Evolutionary conservation across 2,888 invertebrate species (phyloP).

Genomic region (Eupithecia centaureata): DNA sequence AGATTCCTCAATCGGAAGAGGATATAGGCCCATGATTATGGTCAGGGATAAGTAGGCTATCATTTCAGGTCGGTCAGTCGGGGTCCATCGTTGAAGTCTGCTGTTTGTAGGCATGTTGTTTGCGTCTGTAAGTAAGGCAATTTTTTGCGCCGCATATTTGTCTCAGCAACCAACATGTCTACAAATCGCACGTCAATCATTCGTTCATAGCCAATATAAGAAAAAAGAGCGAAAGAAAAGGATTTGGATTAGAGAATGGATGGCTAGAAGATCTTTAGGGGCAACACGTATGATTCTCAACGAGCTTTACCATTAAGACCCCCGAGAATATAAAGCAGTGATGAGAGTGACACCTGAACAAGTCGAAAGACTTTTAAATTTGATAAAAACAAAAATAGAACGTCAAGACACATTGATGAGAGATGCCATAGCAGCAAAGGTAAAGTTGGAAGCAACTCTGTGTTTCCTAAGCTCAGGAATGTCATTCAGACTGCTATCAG

Average conservation of each 20-base stretch:
- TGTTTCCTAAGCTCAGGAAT: too few species aligned
- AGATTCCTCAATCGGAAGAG: constrained; percentile 39
- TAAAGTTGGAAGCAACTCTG: too few species aligned
- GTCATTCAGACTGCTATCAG: constrained; percentile 33
- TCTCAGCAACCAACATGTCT: constrained; percentile 27
- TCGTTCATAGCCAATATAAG: constrained; percentile 22
- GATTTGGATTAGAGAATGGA: constrained; percentile 4
- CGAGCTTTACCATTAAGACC: constrained; percentile 15
- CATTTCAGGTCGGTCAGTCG: constrained; percentile 17
- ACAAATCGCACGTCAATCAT: constrained; percentile 39
- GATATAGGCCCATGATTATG: constrained; percentile 43
- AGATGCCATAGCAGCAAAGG: constrained; percentile 43
- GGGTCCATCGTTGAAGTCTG: constrained; percentile 8
- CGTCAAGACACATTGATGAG: constrained; percentile 43
- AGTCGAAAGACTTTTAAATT: too few species aligned
- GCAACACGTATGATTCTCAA: constrained; percentile 21
- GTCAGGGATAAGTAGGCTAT: constrained; percentile 38
- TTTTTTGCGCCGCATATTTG: constrained; percentile 17
- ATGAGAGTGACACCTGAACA: constrained; percentile 37
- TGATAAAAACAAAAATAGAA: constrained; percentile 36
- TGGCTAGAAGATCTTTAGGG: constrained; percentile 33
- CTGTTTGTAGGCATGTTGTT: background rate
- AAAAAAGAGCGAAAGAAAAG: constrained; percentile 17
- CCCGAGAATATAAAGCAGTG: constrained; percentile 30
- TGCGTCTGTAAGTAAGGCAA: background rate